These are phyloP conservation scores for Sceloporus tristichus DNA, from an alignment of 2,113 vertebrate species.

Conservation along the genomic window DNA sequence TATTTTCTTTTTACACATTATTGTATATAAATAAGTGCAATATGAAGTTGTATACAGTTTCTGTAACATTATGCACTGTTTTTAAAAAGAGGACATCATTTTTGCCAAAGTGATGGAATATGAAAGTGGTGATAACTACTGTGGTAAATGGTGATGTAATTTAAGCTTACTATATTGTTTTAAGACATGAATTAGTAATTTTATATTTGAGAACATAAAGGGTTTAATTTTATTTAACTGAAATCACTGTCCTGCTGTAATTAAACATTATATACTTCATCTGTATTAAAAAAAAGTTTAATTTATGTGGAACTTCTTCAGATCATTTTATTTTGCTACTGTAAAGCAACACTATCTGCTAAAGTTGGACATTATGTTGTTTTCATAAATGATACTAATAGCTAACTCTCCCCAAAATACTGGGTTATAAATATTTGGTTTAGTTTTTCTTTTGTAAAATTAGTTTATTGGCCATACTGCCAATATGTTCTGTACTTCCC, in stretches of 20 bases:
- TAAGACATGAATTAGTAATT: constrained; percentile 89
- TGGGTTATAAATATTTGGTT: constrained; percentile 4
- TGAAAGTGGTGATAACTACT: constrained; percentile 83
- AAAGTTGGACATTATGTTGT: constrained; percentile 13
- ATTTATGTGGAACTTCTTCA: constrained; percentile 75
- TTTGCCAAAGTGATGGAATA: constrained; percentile 93
- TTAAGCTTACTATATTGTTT: constrained; percentile 92
- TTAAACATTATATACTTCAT: constrained; percentile 90
- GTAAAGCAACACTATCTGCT: not conserved
- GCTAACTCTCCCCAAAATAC: not conserved
- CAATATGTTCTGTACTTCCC: not conserved
- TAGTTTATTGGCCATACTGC: not conserved
- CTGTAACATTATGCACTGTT: constrained; percentile 94
- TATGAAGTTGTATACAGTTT: constrained; percentile 92
- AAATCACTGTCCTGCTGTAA: constrained; percentile 96
- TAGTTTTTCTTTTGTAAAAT: constrained; percentile 8
- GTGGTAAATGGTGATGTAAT: constrained; percentile 84
- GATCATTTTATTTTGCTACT: constrained; percentile 61
- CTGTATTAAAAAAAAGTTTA: constrained; percentile 91
- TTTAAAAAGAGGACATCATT: constrained; percentile 81
- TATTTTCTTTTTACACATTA: constrained; percentile 78
- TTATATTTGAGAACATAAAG: constrained; percentile 91
- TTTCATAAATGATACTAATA: constrained; percentile 18
- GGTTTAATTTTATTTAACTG: constrained; percentile 96
- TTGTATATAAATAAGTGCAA: constrained; percentile 96